Base-by-base conservation (phyloP, 2,888 invertebrate genomes). In the Coelogynopora nodosa region DNA sequence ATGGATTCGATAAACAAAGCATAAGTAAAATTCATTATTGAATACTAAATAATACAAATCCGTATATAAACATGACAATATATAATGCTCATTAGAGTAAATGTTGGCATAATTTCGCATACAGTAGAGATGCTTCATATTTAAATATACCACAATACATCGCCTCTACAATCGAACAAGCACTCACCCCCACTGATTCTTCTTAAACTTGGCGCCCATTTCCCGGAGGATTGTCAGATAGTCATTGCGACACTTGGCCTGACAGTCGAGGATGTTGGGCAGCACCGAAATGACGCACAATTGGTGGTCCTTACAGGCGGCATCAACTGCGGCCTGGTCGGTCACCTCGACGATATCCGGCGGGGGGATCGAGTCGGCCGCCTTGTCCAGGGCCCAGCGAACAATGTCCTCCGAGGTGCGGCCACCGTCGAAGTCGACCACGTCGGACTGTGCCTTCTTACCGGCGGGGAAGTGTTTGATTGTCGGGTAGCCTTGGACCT, bases 201-300 rank as follows among this genome's bases (percentile, higher is more conserved):
- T 95, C 93, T 97, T 98, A 93, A 95, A 98, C 91, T 96, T 96
- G 87, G 97, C 96, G 0, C 95, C 96, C 88, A 96, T 93, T 0
- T 93, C 93, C 23, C 93, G 94, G 0, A 98, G 93, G 0, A 94
- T 94, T 49, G 94, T 91, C 84, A 99, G 91, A 92, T 97, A 97
- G n/a, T 94, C 93, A 92, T 96, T 96, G 87, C 98, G 94, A 91
- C 98, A 98, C 67, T 95, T 94, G 0, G 97, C 95, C 92, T 96
- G 95, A 91, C 98, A 99, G 93, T 99, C 98, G 67, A 97, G 94
- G 90, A 99, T 97, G 91, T 98, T 96, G 0, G 98, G 98, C 88
- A 99, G 92, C 28, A 98, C 94, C 0, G 97, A 94, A 74, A 99
- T 94, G 49, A 98, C 94, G 92, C 98, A 98, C 10, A 98, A 93